Base-by-base conservation (phyloP, 2,113 vertebrate species). In the Typhlomys cinereus region DNA sequence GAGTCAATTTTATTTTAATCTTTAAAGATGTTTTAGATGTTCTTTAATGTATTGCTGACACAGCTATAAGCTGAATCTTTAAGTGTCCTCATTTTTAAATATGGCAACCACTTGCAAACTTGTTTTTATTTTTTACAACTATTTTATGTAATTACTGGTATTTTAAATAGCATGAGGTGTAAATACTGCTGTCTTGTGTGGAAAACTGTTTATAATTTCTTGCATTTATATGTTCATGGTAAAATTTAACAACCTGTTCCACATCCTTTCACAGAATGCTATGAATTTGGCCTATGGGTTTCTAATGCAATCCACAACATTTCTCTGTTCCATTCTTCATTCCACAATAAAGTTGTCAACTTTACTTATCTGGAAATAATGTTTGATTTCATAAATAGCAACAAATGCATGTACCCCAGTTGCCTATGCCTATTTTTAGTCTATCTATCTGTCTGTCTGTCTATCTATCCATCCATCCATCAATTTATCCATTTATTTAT, bases 141-240 rank as follows among this genome's bases (percentile, higher is more conserved):
- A 31, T 50, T 95, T 66, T n/a, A 91, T 90, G 39, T 31, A 95
- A 95, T 84, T 92, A 75, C 11, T 12, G 29, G 2, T 50, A 88
- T 84, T 54, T 80, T 90, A 88, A 88, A 23, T 84, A 34, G 21
- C 4, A 27, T 18, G 27, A 82, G 27, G 25, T 75, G 10, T 87
- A 94, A 94, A 57, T 21, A 78, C 3, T 54, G 9, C 17, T 92
- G 5, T 92, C n/a, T 88, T 93, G 5, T 85, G 9, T 62, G 91
- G 31, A 94, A 80, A n/a, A 48, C 25, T 89, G 11, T 76, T 95
- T 90, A 44, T 57, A 71, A 5, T 20, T 79, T 61, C 31, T 74
- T 95, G 36, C 7, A 50, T 70, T 91, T 80, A 39, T 59, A 95
- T 82, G 79, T 29, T 74, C 27, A 44, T 10, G 20, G 8, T n/a